These are phyloP conservation scores for Camponotus vicinus DNA, from an alignment of 1,140 invertebrate species.

Conservation along the genomic window DNA sequence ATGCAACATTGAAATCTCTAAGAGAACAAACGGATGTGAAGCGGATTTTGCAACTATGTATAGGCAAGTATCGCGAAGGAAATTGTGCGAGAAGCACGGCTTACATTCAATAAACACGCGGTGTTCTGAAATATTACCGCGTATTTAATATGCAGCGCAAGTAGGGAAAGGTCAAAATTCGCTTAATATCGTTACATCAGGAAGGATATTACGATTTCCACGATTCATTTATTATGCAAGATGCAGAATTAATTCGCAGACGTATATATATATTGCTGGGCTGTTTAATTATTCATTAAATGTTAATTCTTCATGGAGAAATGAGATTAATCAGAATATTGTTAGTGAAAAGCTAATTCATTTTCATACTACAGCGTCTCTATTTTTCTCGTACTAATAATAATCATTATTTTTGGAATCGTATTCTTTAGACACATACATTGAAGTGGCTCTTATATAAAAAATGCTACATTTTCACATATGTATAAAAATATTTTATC, in stretches of 20 bases:
- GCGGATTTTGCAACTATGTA: background rate
- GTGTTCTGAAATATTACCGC: slow-evolving; percentile 40
- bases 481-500: background rate
- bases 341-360: background rate
- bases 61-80: slow-evolving; percentile 19
- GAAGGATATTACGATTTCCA: slow-evolving; percentile 28
- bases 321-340: background rate
- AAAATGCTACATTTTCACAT: background rate
- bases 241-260: slow-evolving; percentile 46
- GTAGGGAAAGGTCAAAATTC: slow-evolving; percentile 33
- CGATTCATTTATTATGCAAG: slow-evolving; percentile 16
- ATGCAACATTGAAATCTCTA: background rate
- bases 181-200: slow-evolving; percentile 35
- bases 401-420: background rate
- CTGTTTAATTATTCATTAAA: slow-evolving; percentile 18
- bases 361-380: background rate
- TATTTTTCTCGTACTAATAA: background rate
- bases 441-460: background rate
- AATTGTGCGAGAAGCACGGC: slow-evolving; percentile 21
- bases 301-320: background rate
- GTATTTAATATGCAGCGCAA: slow-evolving; percentile 40
- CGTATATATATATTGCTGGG: background rate
- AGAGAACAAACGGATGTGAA: background rate
- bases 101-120: slow-evolving; percentile 46
- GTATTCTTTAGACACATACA: background rate